phyloP scores from a whole-genome alignment of 2,797 vertebrate species.

The Macropodus opercularis region DNA sequence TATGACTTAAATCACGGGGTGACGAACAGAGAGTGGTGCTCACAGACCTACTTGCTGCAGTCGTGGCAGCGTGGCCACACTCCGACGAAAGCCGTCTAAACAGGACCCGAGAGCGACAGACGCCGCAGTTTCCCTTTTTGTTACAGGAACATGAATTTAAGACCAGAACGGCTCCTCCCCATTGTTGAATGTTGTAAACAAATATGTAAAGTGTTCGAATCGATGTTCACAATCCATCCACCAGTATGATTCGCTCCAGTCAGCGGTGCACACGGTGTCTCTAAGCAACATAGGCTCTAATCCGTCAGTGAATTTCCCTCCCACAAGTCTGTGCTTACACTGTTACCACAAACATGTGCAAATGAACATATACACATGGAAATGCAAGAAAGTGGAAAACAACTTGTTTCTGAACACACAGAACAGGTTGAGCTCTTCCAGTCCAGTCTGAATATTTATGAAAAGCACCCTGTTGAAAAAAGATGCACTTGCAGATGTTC shows the following conservation, averaged over 20 bases:
- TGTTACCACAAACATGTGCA: neutral
- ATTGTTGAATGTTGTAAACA: neutral
- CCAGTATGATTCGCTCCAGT: neutral
- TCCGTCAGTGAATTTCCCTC: neutral
- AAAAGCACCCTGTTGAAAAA: neutral
- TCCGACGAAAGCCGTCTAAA: neutral
- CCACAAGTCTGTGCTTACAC: neutral
- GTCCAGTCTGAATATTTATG: neutral
- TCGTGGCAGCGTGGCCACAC: neutral
- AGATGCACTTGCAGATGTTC: neutral
- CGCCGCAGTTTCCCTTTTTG: neutral
- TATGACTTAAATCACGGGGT: conserved; percentile 17
- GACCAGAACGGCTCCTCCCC: neutral
- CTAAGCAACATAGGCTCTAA: neutral
- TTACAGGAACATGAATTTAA: neutral
- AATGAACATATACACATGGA: neutral
- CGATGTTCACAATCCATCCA: neutral
- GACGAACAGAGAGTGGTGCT: conserved; percentile 3
- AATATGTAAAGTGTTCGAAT: neutral
- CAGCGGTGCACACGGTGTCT: neutral
- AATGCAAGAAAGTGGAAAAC: neutral
- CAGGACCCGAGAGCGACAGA: neutral
- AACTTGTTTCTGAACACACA: conserved; percentile 1
- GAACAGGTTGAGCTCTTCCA: neutral
- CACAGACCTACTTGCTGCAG: neutral